phyloP scores from a whole-genome alignment of 2,888 invertebrate genomes.

The Scaptomyza cyrtandrae region DNA sequence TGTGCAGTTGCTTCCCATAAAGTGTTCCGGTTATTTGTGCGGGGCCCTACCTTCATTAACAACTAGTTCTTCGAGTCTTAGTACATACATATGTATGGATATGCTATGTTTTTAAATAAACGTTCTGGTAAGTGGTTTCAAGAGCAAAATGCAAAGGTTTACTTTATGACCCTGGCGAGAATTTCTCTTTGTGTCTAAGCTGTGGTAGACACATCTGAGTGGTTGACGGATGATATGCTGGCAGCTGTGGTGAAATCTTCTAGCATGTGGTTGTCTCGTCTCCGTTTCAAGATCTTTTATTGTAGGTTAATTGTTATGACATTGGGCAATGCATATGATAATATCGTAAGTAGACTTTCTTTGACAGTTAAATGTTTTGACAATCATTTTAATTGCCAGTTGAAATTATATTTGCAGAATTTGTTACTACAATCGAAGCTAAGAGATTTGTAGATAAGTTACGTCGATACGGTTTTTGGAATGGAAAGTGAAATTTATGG shows the following conservation, averaged over 20 bases:
- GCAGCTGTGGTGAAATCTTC: conserved; percentile 68
- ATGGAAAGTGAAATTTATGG: conserved; percentile 56
- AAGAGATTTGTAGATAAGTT: conserved; percentile 52
- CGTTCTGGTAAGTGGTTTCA: conserved; percentile 69
- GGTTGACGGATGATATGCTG: conserved; percentile 42
- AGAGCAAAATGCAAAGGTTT: conserved; percentile 58
- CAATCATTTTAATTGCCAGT: conserved; percentile 49
- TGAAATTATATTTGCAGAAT: conserved; percentile 19
- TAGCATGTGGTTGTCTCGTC: conserved; percentile 33
- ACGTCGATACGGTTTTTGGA: conserved; percentile 35
- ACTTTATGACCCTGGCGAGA: conserved; percentile 63
- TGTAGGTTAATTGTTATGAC: conserved; percentile 77
- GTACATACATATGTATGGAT: conserved; percentile 6
- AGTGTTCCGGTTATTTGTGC: conserved; percentile 57
- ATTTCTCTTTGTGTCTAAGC: conserved; percentile 63
- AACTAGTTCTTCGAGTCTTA: conserved; percentile 38
- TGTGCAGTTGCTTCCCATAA: conserved; percentile 46
- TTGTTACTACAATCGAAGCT: conserved; percentile 21
- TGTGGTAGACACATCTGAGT: conserved; percentile 43
- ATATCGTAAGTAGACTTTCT: conserved; percentile 64
- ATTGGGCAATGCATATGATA: conserved; percentile 70
- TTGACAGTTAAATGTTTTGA: conserved; percentile 58
- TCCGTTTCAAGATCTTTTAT: conserved; percentile 71
- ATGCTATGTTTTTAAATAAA: conserved; percentile 29
- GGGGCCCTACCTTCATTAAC: conserved; percentile 9